Conservation (phyloP, 2,797 vertebrate species). For the Florisuga fusca region DNA sequence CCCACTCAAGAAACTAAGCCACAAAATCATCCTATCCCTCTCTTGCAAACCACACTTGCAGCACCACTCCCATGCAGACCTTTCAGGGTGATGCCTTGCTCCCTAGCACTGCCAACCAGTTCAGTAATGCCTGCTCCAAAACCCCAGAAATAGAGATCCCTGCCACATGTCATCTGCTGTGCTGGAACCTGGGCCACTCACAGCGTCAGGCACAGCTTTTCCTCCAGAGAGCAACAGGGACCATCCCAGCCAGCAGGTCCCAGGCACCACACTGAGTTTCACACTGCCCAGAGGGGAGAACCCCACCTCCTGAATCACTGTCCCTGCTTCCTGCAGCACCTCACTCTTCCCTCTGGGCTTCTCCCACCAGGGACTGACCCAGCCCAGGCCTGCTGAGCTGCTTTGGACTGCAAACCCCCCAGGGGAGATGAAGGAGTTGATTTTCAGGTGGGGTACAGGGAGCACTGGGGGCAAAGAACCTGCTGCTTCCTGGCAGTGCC, state of each 20-base stretch:
- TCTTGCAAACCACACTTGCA: not conserved
- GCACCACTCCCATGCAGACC: not conserved
- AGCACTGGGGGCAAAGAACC: not conserved
- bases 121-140: not conserved
- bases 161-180: not conserved
- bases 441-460: not conserved
- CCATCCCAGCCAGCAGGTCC: not conserved
- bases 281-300: not conserved
- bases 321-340: not conserved
- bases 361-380: not conserved
- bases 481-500: not conserved
- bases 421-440: not conserved
- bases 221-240: not conserved
- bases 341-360: not conserved
- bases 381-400: not conserved
- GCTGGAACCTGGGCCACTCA: not conserved
- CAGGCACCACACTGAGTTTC: not conserved
- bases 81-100: not conserved
- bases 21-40: not conserved
- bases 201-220: not conserved
- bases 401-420: not conserved
- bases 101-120: not conserved
- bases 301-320: conserved; percentile 20
- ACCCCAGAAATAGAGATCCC: not conserved
- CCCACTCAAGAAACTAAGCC: not conserved